A percentile compares a stretch with the other conserved stretches of the same genome.
Conservation (phyloP, 2,888 invertebrate species). For the Agrenia bidenticulata region DNA sequence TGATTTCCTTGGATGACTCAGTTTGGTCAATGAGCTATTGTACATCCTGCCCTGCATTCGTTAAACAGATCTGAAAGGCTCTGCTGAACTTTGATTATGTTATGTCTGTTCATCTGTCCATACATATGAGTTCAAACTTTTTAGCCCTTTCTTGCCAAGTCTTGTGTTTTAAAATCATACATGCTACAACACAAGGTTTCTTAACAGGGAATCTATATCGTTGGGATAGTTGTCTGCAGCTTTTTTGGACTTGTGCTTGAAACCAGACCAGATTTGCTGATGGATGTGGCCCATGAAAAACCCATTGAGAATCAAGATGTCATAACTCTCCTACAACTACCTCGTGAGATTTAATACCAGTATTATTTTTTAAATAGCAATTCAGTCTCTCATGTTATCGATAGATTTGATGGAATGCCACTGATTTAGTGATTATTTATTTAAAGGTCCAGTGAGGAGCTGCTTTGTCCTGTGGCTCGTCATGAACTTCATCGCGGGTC, state of each 20-base stretch:
- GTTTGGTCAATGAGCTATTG: no score
- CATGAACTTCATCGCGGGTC: conserved; percentile 28
- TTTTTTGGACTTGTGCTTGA: conserved; percentile 35
- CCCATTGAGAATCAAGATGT: conserved; percentile 15
- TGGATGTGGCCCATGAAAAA: conserved; percentile 17
- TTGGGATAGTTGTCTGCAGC: conserved; percentile 25
- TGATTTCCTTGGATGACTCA: no score
- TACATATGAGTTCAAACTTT: no score
- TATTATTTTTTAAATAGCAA: no score
- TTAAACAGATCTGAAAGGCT: no score
- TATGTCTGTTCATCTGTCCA: no score
- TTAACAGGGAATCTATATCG: conserved; percentile 17
- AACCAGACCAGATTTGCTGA: conserved; percentile 21
- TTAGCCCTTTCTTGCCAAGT: no score
- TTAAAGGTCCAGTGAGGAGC: conserved; percentile 24
- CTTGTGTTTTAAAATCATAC: no score
- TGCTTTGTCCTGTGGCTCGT: conserved; percentile 35
- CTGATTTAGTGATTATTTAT: conserved; percentile 3
- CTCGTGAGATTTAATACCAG: conserved; percentile 21
- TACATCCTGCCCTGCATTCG: neutral
- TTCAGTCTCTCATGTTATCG: no score
- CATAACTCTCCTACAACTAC: conserved; percentile 12
- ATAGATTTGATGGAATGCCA: no score
- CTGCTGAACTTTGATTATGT: no score
- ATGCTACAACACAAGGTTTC: neutral